phyloP scores from a whole-genome alignment of 2,113 vertebrate genomes.

The Oncorhynchus gorbuscha region DNA sequence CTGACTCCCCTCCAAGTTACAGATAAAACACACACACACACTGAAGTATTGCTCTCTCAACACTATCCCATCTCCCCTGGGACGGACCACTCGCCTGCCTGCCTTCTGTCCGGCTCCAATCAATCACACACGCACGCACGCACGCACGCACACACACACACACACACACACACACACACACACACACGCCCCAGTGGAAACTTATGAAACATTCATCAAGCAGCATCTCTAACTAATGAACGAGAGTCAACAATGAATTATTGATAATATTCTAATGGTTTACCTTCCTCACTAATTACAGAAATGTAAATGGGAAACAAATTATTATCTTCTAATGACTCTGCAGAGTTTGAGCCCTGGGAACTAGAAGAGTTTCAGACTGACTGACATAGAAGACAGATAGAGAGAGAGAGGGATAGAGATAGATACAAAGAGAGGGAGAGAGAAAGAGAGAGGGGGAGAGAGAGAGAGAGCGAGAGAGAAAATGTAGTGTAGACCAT shows the following conservation, averaged over 20 bases:
- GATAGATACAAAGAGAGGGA: not conserved
- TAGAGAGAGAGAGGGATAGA: too few species aligned
- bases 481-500: not conserved
- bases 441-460: not conserved
- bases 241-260: slow-evolving; percentile 76
- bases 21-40: slow-evolving; percentile 10
- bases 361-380: slow-evolving; percentile 7
- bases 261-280: slow-evolving; percentile 76
- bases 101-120: slow-evolving; percentile 69
- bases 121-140: slow-evolving; percentile 52
- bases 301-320: slow-evolving; percentile 69
- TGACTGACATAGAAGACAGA: slow-evolving; percentile 11
- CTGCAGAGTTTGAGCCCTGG: not conserved
- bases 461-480: not conserved
- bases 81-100: slow-evolving; percentile 55
- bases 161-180: slow-evolving; percentile 16
- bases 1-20: slow-evolving; percentile 29
- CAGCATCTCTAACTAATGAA: slow-evolving; percentile 69
- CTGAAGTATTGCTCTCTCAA: slow-evolving; percentile 70
- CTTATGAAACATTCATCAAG: slow-evolving; percentile 69
- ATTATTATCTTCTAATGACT: slow-evolving; percentile 63
- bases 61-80: slow-evolving; percentile 57
- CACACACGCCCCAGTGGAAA: slow-evolving; percentile 8
- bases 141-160: slow-evolving; percentile 2
- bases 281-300: slow-evolving; percentile 71